phyloP scores from a whole-genome alignment of 2,888 invertebrate species.

The Hecatera dysodea region DNA sequence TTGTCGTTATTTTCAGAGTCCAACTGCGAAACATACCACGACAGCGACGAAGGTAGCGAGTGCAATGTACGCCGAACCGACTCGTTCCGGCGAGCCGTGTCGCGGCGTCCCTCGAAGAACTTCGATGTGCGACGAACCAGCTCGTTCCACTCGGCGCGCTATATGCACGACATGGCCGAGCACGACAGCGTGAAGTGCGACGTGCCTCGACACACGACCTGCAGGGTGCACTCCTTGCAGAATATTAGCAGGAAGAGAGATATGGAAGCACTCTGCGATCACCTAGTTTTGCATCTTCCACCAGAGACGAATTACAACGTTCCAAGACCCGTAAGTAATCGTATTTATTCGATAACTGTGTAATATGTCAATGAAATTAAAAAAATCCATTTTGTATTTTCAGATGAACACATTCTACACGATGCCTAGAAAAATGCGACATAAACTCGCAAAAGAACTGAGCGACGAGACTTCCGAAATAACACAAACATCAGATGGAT shows the following conservation, averaged over 20 bases:
- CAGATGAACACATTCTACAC: conserved; percentile 89
- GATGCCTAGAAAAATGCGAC: conserved; percentile 86
- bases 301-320: conserved; percentile 83
- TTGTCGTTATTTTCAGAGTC: conserved; percentile 77
- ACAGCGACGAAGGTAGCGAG: conserved; percentile 87
- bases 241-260: conserved; percentile 84
- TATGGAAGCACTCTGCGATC: conserved; percentile 84
- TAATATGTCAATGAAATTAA: neutral
- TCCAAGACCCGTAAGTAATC: conserved; percentile 79
- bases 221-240: conserved; percentile 86
- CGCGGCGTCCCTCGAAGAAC: conserved; percentile 78
- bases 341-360: neutral
- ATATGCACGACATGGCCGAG: conserved; percentile 77
- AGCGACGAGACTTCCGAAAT: conserved; percentile 86
- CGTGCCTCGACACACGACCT: conserved; percentile 75
- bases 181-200: conserved; percentile 76
- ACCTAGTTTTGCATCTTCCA: conserved; percentile 84
- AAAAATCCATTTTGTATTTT: conserved; percentile 67
- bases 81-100: conserved; percentile 83
- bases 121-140: conserved; percentile 84
- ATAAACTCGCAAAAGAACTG: conserved; percentile 81
- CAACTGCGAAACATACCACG: conserved; percentile 86
- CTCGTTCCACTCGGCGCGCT: conserved; percentile 86
- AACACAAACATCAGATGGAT: conserved; percentile 86
- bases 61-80: conserved; percentile 85